A percentile compares a stretch with the other conserved stretches of the same genome.
phyloP scores from a whole-genome alignment of 2,888 invertebrate genomes.

The Chydorus sphaericus region DNA sequence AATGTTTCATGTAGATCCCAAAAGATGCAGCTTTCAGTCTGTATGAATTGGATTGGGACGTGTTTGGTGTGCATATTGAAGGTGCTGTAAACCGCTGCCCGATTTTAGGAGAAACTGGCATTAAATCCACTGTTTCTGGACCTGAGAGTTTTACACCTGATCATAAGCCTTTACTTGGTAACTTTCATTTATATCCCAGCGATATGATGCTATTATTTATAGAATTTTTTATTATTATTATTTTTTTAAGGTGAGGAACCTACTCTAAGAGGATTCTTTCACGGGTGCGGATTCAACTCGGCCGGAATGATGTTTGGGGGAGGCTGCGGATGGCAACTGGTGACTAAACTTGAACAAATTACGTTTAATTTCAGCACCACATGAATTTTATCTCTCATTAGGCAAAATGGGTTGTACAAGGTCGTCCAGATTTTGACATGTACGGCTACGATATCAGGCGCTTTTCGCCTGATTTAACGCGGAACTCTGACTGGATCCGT shows the following conservation, averaged over 20 bases:
- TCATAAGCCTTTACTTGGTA: conserved; percentile 70
- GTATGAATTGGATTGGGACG: conserved; percentile 74
- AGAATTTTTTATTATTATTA: background rate
- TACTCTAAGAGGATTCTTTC: conserved; percentile 49
- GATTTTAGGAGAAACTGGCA: conserved; percentile 51
- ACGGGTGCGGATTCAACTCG: conserved; percentile 79
- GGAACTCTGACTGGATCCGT: conserved; percentile 55
- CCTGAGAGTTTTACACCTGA: conserved; percentile 87
- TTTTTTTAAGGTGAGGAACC: conserved; percentile 27
- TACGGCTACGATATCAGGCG: conserved; percentile 66
- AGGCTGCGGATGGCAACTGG: conserved; percentile 65
- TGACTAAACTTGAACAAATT: background rate
- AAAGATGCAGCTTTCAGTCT: conserved; percentile 66
- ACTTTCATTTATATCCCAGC: conserved; percentile 11
- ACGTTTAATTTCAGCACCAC: too few relatives aligned
- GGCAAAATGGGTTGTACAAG: conserved; percentile 68
- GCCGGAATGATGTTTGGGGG: conserved; percentile 85
- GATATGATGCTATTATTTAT: background rate
- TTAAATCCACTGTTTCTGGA: conserved; percentile 76
- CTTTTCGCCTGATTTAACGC: conserved; percentile 56
- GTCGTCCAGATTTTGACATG: conserved; percentile 71
- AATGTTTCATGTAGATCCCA: conserved; percentile 37
- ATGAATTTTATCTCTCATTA: too few relatives aligned
- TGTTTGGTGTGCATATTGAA: conserved; percentile 58
- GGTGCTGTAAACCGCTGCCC: conserved; percentile 60